phyloP scores from a whole-genome alignment of 2,888 invertebrate genomes.

The Halocaridina rubra region DNA sequence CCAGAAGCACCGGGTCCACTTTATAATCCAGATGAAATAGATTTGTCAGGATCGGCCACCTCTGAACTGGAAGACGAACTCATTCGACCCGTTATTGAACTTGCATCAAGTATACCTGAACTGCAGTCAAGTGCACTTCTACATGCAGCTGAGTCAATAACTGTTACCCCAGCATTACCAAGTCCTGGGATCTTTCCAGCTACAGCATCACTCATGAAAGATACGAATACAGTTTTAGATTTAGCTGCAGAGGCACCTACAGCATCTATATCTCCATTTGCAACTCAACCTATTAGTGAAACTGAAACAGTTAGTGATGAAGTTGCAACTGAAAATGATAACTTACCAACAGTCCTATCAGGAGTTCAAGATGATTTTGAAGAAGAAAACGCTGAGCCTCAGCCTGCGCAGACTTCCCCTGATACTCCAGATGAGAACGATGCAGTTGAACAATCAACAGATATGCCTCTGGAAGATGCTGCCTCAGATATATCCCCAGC shows the following conservation, averaged over 20 bases:
- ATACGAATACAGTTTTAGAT: background rate
- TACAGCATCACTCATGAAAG: background rate
- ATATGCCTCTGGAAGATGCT: background rate
- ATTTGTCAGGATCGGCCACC: background rate
- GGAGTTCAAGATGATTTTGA: background rate
- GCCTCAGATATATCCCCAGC: background rate
- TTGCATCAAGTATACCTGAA: constrained; percentile 36
- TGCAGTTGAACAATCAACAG: background rate
- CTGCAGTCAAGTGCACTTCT: constrained; percentile 40
- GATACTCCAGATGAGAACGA: background rate
- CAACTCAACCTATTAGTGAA: background rate
- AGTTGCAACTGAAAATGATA: background rate
- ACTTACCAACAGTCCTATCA: background rate
- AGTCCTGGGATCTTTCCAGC: background rate
- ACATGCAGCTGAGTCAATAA: background rate
- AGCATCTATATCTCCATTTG: background rate
- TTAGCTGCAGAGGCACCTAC: background rate
- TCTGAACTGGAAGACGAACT: background rate
- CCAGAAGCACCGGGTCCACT: constrained; percentile 50
- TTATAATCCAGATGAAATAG: constrained; percentile 35
- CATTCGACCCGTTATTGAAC: constrained; percentile 12
- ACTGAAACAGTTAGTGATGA: constrained; percentile 6
- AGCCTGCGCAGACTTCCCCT: constrained; percentile 7
- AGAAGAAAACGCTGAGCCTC: background rate
- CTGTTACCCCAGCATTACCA: constrained; percentile 24